Base-by-base conservation (phyloP, 2,888 invertebrate genomes). In the Mimachlamys varia region DNA sequence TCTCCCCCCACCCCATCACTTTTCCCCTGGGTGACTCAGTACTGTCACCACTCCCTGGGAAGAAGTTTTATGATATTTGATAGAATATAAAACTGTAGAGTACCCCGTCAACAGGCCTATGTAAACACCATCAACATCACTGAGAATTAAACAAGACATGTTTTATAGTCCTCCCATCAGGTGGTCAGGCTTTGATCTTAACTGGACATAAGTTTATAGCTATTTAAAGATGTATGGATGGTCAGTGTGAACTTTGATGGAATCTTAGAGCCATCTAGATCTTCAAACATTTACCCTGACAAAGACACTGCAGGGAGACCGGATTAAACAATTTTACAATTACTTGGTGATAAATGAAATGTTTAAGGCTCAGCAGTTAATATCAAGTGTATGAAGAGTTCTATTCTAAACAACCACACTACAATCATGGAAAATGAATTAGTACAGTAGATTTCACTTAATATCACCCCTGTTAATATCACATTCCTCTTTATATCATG, bases 161-260 rank as follows among this genome's bases (percentile, higher is more conserved):
- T 76, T 76, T 76, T 76, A 76, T 76, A 15, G 76, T 76, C 76
- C 33, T 15, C 3, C 76, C 76, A 33, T 76, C 76, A 76, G 76
- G 76, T 76, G 76, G 76, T 76, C 76, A 76, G 22, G 13, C 76
- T 76, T 76, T 76, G 76, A 76, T 76, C 76, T 76, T 33, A 76
- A 76, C 76, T 76, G 76, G 76, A 76, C 76, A 76, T 76, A 27
- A 76, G 76, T 76, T 76, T 76, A 76, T 76, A 76, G 76, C 27
- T 27, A 76, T 76, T 76, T 76, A 27, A 2, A 76, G 7, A 0
- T 5, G 76, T 76, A 76, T 76, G 4, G 33, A 27, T 76, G 76
- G 76, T 76, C 76, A 76, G 76, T 76, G 27, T 76, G 76, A 76
- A 76, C 76, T 76, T 76, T 15, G 27, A 33, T 76, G 76, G 76